Percentiles rank a stretch among this genome's conserved stretches.
These are phyloP conservation scores for Blastobasis adustella DNA, from an alignment of 2,888 invertebrate species.

Conservation along the genomic window DNA sequence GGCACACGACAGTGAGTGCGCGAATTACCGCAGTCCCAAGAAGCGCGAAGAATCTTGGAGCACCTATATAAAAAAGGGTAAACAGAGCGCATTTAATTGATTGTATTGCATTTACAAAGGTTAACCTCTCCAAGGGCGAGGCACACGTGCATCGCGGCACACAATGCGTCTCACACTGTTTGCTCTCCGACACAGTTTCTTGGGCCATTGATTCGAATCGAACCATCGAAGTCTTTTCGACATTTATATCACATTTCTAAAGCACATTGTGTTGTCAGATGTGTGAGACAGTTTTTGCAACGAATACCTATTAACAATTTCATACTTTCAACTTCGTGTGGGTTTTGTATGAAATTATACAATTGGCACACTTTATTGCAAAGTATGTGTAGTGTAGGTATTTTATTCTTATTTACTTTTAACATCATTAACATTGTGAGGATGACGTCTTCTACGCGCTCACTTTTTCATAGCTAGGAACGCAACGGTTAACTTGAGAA, in stretches of 20 bases:
- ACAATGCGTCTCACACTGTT: slow-evolving; percentile 2
- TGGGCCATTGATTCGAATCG: slow-evolving; percentile 30
- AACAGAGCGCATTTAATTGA: slow-evolving; percentile 47
- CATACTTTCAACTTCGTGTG: slow-evolving; percentile 1
- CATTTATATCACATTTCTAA: slow-evolving; percentile 17
- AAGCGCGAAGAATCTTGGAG: slow-evolving; percentile 33
- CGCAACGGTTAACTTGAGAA: background rate
- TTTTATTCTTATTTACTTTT: no score
- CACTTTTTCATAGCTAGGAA: no score
- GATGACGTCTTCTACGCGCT: no score
- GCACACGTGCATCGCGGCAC: slow-evolving; percentile 48
- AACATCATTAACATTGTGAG: no score
- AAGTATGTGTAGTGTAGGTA: no score
- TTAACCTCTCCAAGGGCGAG: slow-evolving; percentile 20
- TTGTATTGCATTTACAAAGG: slow-evolving; percentile 32
- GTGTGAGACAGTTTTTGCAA: background rate
- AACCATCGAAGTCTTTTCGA: slow-evolving; percentile 27
- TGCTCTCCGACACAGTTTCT: slow-evolving; percentile 16
- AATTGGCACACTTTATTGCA: no score
- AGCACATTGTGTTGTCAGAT: slow-evolving; percentile 1
- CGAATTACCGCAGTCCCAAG: slow-evolving; percentile 4
- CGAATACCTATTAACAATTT: slow-evolving; percentile 1
- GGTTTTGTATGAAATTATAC: no score
- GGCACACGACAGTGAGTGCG: slow-evolving; percentile 19
- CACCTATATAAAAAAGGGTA: slow-evolving; percentile 24